phyloP scores from a whole-genome alignment of 2,888 invertebrate species.

The Himalopsyche japonica region DNA sequence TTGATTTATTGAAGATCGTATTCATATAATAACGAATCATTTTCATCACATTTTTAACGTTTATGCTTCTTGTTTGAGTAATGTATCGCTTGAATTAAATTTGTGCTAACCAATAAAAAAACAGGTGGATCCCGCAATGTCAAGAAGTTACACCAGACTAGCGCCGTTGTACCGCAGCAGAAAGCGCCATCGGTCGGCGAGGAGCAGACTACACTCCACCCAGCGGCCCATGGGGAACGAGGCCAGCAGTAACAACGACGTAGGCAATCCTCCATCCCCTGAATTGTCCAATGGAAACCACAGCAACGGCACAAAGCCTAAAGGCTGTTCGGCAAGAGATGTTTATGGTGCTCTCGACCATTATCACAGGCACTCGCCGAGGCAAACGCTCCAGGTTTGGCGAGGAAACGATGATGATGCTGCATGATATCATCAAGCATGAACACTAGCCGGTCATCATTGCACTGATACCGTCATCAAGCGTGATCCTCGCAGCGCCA shows the following conservation, averaged over 20 bases:
- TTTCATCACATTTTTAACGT: background rate
- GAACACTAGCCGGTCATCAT: background rate
- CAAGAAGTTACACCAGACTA: conserved; percentile 33
- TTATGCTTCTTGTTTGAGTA: too few relatives aligned
- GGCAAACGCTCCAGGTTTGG: conserved; percentile 35
- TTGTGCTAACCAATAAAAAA: background rate
- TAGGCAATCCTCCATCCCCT: conserved; percentile 57
- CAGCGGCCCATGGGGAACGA: conserved; percentile 2
- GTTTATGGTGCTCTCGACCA: conserved; percentile 56
- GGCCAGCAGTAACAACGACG: conserved; percentile 52
- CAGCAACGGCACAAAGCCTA: conserved; percentile 47
- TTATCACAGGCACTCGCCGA: conserved; percentile 55
- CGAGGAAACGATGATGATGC: background rate
- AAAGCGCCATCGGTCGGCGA: conserved; percentile 34
- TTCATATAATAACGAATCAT: too few relatives aligned
- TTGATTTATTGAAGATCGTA: too few relatives aligned
- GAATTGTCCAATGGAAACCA: conserved; percentile 56
- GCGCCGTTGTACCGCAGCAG: conserved; percentile 37
- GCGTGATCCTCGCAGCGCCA: background rate
- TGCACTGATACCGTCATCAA: background rate
- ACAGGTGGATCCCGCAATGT: conserved; percentile 35
- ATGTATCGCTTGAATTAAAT: background rate
- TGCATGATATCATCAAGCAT: background rate
- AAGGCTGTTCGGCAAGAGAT: conserved; percentile 38
- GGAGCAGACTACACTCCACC: conserved; percentile 44